A percentile compares a stretch with the other conserved stretches of the same genome.
Conservation (phyloP, 1,140 invertebrate species). For the Bursaphelenchus mucronatus region DNA sequence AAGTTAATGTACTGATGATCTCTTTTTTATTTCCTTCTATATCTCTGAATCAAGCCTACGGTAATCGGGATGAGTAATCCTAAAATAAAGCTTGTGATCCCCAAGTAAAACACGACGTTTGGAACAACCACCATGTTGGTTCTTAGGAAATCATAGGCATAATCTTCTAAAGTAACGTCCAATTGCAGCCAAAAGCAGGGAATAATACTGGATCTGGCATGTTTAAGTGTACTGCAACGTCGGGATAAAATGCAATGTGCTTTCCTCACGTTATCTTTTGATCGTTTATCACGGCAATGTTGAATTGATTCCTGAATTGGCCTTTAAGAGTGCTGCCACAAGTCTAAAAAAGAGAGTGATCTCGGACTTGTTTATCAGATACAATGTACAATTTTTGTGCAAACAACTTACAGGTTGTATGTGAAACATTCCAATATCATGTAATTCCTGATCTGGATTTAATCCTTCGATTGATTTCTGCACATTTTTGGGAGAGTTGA, state of each 20-base stretch:
- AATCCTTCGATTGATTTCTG: slow-evolving; percentile 8
- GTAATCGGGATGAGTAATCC: too few relatives aligned
- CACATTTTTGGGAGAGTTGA: slow-evolving; percentile 12
- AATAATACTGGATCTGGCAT: slow-evolving; percentile 1
- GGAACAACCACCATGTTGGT: slow-evolving; percentile 6
- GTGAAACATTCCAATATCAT: slow-evolving; percentile 3
- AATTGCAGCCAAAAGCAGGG: slow-evolving; percentile 16
- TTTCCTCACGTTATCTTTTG: slow-evolving; percentile 6
- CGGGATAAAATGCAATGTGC: neutral
- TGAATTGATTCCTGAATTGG: slow-evolving; percentile 9
- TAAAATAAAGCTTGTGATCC: neutral
- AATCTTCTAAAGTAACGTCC: neutral
- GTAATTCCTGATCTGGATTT: neutral
- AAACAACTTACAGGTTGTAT: slow-evolving; percentile 16
- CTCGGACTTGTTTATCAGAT: too few relatives aligned
- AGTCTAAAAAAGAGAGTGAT: slow-evolving; percentile 1
- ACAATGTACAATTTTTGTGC: neutral
- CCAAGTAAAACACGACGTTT: slow-evolving; percentile 1
- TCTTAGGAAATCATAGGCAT: slow-evolving; percentile 15
- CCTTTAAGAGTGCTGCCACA: slow-evolving; percentile 8
- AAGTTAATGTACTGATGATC: too few relatives aligned
- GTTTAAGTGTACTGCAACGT: slow-evolving; percentile 10
- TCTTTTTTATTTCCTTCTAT: too few relatives aligned
- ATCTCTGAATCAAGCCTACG: too few relatives aligned
- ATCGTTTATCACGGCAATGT: slow-evolving; percentile 9